Evolutionary conservation across 2,888 invertebrate genomes (phyloP).

Genomic region (Trachelus stipa): DNA sequence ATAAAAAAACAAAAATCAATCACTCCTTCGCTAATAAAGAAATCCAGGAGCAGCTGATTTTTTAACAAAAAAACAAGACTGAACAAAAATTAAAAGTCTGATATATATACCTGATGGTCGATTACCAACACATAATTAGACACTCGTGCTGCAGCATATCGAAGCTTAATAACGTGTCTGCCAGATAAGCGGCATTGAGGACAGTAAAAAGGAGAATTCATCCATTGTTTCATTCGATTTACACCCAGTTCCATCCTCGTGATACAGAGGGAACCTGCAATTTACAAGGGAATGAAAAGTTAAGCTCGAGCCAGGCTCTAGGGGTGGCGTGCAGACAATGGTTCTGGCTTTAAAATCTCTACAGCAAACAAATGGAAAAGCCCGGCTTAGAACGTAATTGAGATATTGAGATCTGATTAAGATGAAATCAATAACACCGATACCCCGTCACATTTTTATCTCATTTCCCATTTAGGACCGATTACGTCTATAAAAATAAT

Average conservation of each 20-base stretch:
- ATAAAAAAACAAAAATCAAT: not conserved
- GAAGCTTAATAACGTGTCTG: slow-evolving; percentile 45
- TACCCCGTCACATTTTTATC: slow-evolving; percentile 8
- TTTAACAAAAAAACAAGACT: not conserved
- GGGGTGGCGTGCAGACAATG: slow-evolving; percentile 62
- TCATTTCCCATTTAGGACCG: not conserved
- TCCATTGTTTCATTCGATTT: slow-evolving; percentile 64
- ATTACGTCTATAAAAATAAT: not conserved
- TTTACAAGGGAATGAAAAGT: slow-evolving; percentile 66
- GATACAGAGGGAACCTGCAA: slow-evolving; percentile 59
- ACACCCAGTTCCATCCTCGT: slow-evolving; percentile 47
- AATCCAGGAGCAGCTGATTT: not conserved
- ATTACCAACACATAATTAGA: slow-evolving; percentile 33
- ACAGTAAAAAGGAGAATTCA: not conserved
- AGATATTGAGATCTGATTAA: slow-evolving; percentile 67
- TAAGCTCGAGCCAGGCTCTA: slow-evolving; percentile 59
- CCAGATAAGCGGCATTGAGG: slow-evolving; percentile 34
- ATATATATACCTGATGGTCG: not conserved
- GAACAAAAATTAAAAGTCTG: not conserved
- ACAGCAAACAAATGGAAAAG: slow-evolving; percentile 62
- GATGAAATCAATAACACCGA: slow-evolving; percentile 63
- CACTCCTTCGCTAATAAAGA: not conserved
- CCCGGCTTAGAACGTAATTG: slow-evolving; percentile 63
- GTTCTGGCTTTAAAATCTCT: slow-evolving; percentile 64
- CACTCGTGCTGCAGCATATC: slow-evolving; percentile 37